These are phyloP conservation scores for Lasiurus borealis DNA, from an alignment of 2,113 vertebrate species.

Conservation along the genomic window DNA sequence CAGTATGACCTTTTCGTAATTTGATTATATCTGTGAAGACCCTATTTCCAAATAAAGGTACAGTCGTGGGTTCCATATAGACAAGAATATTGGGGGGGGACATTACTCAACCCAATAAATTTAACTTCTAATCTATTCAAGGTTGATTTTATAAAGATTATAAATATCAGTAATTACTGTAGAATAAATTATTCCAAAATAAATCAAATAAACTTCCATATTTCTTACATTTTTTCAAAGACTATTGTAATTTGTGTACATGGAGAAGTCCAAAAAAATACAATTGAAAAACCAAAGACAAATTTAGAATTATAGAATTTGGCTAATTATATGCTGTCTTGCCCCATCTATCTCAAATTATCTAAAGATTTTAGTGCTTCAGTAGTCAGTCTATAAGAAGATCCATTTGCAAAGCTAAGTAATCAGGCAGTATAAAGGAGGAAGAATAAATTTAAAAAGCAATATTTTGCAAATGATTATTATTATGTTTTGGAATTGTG, in stretches of 20 bases:
- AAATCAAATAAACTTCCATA: neutral
- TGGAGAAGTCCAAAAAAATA: neutral
- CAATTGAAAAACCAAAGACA: constrained; percentile 12
- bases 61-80: neutral
- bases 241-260: neutral
- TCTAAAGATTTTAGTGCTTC: neutral
- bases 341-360: neutral
- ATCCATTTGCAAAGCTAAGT: neutral
- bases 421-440: neutral
- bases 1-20: neutral
- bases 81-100: neutral
- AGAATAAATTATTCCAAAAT: constrained; percentile 45
- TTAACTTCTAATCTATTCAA: neutral
- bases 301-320: neutral
- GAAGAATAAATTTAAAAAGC: no score
- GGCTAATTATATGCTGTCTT: neutral
- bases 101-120: neutral
- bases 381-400: neutral
- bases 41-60: neutral
- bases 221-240: neutral
- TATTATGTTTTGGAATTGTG: no score
- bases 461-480: no score
- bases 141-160: constrained; percentile 7
- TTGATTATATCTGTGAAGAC: neutral
- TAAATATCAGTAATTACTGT: neutral